Evolutionary conservation across 2,888 invertebrate genomes (phyloP).

Genomic region (Lasiommata megera): DNA sequence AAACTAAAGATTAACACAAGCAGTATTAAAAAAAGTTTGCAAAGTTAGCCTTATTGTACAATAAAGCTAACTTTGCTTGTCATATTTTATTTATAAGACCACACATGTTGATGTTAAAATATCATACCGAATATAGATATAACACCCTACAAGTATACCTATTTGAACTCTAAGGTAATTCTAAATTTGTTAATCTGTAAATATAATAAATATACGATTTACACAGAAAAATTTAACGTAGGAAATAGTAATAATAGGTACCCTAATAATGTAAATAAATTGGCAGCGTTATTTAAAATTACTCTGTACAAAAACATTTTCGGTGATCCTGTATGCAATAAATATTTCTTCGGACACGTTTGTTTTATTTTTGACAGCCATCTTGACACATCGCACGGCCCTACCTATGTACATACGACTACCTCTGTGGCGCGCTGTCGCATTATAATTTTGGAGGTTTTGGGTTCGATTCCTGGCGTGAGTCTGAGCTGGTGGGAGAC

Average conservation of each 20-base stretch:
- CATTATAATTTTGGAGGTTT: too few species aligned
- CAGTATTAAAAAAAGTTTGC: too few species aligned
- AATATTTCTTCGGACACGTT: constrained; percentile 65
- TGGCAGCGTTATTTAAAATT: constrained; percentile 70
- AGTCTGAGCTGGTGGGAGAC: too few species aligned
- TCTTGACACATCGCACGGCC: too few species aligned
- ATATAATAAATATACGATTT: constrained; percentile 43
- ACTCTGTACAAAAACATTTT: constrained; percentile 69
- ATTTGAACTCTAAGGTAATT: constrained; percentile 26
- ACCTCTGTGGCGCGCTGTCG: too few species aligned
- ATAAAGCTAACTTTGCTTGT: too few species aligned
- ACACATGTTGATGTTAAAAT: constrained; percentile 37
- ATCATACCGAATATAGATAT: constrained; percentile 19
- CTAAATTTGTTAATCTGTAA: constrained; percentile 63
- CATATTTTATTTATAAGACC: not conserved
- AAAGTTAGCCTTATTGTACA: too few species aligned
- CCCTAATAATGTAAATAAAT: constrained; percentile 65
- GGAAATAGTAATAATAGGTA: constrained; percentile 48
- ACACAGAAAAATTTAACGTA: constrained; percentile 37
- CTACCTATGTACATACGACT: too few species aligned
- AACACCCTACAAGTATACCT: constrained; percentile 28
- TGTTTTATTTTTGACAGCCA: constrained; percentile 6
- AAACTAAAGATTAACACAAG: too few species aligned
- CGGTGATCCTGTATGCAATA: constrained; percentile 77
- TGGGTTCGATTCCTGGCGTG: too few species aligned